Conservation (phyloP, 2,797 vertebrate genomes). For the Xenops minutus region DNA sequence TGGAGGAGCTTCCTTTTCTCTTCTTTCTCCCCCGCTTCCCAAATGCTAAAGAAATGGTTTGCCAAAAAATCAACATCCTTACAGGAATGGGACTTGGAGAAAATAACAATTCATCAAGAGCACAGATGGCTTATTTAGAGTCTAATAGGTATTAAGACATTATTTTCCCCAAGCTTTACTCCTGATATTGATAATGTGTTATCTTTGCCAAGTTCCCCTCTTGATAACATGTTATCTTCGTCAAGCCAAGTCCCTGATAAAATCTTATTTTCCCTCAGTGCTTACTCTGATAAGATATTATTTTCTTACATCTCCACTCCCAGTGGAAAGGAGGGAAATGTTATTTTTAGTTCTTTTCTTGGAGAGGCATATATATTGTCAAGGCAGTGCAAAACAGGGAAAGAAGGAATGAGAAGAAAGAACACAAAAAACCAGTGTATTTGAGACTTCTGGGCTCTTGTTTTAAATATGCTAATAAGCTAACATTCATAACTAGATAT, state of each 20-base stretch:
- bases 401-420: background rate
- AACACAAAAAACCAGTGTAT: background rate
- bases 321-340: background rate
- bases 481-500: background rate
- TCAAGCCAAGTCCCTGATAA: constrained; percentile 62
- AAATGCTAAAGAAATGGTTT: constrained; percentile 13
- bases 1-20: background rate
- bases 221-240: constrained; percentile 63
- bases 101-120: constrained; percentile 58
- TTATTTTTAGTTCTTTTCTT: constrained; percentile 36
- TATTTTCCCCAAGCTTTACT: constrained; percentile 66
- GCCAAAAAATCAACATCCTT: constrained; percentile 39
- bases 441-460: background rate
- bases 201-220: constrained; percentile 68
- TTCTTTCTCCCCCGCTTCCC: background rate
- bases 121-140: constrained; percentile 63
- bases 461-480: constrained; percentile 36
- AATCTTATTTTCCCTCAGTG: constrained; percentile 49
- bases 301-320: constrained; percentile 51
- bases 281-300: constrained; percentile 52
- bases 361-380: background rate
- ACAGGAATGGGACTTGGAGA: constrained; percentile 29
- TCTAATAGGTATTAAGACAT: constrained; percentile 67
- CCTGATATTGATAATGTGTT: constrained; percentile 64
- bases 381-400: background rate